Evolutionary conservation across 2,888 invertebrate species (phyloP).

Genomic region (Stramonita haemastoma): DNA sequence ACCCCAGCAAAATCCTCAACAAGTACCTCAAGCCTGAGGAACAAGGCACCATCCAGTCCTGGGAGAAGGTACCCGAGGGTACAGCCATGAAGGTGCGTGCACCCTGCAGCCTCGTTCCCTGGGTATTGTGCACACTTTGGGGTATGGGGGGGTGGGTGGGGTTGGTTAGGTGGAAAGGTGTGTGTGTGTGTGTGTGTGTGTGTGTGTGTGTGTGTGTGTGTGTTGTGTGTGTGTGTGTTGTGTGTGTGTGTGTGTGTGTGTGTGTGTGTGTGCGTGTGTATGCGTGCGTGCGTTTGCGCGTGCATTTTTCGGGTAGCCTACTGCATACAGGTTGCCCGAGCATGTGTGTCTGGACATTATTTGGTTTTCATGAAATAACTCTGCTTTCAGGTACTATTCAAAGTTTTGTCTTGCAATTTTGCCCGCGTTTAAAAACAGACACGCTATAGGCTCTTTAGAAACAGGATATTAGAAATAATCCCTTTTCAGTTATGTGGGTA

Average conservation of each 20-base stretch:
- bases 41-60: constrained; percentile 68
- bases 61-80: constrained; percentile 70
- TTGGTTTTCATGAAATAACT: too few relatives aligned
- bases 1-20: constrained; percentile 69
- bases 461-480: too few relatives aligned
- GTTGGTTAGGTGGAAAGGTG: not conserved
- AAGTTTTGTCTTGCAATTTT: too few relatives aligned
- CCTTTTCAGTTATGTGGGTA: too few relatives aligned
- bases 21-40: constrained; percentile 74
- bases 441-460: too few relatives aligned
- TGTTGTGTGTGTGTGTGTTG: not conserved
- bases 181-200: not conserved
- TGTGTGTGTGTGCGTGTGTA: constrained; percentile 7
- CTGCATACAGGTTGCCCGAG: too few relatives aligned
- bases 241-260: constrained; percentile 21
- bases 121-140: not conserved
- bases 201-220: not conserved
- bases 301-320: not conserved
- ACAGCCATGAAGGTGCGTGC: constrained; percentile 51
- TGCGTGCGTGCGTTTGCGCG: not conserved
- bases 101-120: too few relatives aligned
- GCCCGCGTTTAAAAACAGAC: too few relatives aligned
- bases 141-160: not conserved
- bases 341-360: too few relatives aligned
- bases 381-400: too few relatives aligned